phyloP scores from a whole-genome alignment of 2,113 vertebrate species.

The Rhadina sibilatrix region DNA sequence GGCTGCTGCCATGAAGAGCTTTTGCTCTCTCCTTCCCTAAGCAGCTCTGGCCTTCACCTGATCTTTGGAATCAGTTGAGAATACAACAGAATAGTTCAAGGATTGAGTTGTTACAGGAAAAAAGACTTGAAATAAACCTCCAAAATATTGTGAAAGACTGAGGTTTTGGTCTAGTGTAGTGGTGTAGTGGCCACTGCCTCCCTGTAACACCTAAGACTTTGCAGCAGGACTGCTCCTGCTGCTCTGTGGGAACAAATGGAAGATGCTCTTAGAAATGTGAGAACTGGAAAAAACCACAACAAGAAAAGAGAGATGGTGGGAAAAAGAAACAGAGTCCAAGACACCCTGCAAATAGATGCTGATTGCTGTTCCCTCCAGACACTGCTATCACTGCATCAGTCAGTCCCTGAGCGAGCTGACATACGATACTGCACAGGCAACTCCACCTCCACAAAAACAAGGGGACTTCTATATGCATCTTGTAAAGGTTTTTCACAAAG shows the following conservation, averaged over 20 bases:
- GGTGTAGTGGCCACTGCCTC: neutral
- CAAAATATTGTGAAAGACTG: neutral
- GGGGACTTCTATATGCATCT: rapidly evolving
- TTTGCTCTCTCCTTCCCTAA: neutral
- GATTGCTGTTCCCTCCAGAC: neutral
- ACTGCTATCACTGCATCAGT: neutral
- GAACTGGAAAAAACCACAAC: neutral
- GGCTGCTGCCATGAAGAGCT: neutral
- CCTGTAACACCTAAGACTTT: rapidly evolving
- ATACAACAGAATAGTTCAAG: neutral
- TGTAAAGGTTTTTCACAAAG: neutral
- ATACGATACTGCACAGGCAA: neutral
- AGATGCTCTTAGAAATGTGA: neutral
- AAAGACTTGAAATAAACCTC: neutral
- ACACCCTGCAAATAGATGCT: neutral
- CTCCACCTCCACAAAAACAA: neutral
- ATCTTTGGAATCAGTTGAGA: neutral
- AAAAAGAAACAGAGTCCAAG: neutral
- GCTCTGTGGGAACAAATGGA: neutral
- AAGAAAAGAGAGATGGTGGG: neutral
- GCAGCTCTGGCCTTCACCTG: neutral
- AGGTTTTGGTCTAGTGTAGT: neutral
- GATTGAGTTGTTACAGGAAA: rapidly evolving
- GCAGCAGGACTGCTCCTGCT: neutral
- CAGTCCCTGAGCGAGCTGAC: neutral